Base-by-base conservation (phyloP, 92 coral and sea anemone species). In the Palythoa grandis region DNA sequence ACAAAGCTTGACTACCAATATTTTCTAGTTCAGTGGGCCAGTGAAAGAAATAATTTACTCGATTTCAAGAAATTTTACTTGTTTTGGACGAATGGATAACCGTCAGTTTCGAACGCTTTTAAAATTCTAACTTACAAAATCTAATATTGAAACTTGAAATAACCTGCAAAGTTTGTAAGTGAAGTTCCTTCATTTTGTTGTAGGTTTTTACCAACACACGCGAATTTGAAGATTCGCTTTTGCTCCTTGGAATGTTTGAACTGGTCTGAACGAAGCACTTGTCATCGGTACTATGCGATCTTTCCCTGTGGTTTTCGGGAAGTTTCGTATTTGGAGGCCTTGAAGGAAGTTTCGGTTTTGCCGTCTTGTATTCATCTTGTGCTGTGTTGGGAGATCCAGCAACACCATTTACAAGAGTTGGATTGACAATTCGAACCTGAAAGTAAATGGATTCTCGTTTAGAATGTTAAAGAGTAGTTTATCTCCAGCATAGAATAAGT, bases 301-400 rank as follows among this genome's bases (percentile, higher is more conserved):
- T 84, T 35, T 74, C 91, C 11, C 92, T 84, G 39, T 38, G 71
- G 23, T 58, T 10, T 14, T 83, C 47, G 10, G 74, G 7, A 0
- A 86, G 82, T 71, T 92, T 89, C 1, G 95, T 86, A 56, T 89
- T 94, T 11, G 98, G 92, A 15, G 98, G 95, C 52, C 94, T 83
- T 0, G 98, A 92, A 1, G 98, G 94, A 47, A 90, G 87, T 68
- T 79, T 88, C 2, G 98, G 95, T 16, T 67, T 91, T 1, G 84
- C 63, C 15, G 93, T 58, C 69, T 87, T 91, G 35, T 35, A 48
- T 0, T 87, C 89, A 5, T 24, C 48, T 37, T 40, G 72, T 14
- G 9, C 70, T 3, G 72, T 29, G 38, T 78, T 86, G 13, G 39
- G 38, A 7, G 84, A 65, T n/a, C 85, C 93, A 9, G 35, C 88